These are phyloP conservation scores for Riparia riparia DNA, from an alignment of 2,113 vertebrate species.

Conservation along the genomic window DNA sequence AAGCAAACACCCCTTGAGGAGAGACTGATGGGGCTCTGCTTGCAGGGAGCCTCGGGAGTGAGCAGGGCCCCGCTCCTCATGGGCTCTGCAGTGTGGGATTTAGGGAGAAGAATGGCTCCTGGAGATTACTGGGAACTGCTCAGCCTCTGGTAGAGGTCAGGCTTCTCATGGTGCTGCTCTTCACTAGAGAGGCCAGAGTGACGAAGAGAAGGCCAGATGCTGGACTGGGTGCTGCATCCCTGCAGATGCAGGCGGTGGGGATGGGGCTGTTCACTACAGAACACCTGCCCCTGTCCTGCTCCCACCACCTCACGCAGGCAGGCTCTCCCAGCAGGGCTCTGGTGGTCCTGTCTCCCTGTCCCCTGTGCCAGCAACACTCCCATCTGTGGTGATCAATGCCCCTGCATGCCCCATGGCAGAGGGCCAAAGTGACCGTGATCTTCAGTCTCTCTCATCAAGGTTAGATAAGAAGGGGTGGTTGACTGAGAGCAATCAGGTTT, in stretches of 20 bases:
- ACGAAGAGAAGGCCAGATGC: background rate
- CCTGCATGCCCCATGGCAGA: background rate
- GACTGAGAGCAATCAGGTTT: background rate
- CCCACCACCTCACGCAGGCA: accelerated
- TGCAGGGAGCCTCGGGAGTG: accelerated
- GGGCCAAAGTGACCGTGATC: background rate
- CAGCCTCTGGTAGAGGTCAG: background rate
- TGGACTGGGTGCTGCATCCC: background rate
- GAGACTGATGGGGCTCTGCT: background rate
- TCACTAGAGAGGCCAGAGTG: background rate
- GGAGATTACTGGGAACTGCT: background rate
- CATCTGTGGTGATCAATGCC: background rate
- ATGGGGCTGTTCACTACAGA: background rate
- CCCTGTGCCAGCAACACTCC: background rate
- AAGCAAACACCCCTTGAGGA: accelerated
- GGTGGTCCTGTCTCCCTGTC: background rate
- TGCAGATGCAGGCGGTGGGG: too few species aligned
- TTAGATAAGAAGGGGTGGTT: background rate
- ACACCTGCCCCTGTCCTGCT: background rate
- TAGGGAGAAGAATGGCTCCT: background rate
- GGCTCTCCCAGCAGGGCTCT: accelerated
- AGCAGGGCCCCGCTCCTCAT: accelerated
- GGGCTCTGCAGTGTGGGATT: background rate
- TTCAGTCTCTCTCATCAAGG: background rate
- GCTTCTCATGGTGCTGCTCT: background rate